These are phyloP conservation scores for Phthorimaea operculella DNA, from an alignment of 1,140 invertebrate genomes.

Conservation along the genomic window DNA sequence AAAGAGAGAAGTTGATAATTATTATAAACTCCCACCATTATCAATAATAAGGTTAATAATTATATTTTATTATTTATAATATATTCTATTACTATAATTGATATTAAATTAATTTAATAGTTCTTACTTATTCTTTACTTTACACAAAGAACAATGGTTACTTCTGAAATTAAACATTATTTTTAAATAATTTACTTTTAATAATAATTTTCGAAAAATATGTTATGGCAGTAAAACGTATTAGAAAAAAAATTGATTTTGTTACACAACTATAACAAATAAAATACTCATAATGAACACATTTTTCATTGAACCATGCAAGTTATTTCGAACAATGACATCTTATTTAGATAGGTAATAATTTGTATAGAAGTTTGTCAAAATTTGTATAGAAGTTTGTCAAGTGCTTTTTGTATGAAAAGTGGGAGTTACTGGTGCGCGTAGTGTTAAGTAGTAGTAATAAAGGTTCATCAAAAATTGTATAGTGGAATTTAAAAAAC, in stretches of 20 bases:
- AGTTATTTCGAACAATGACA: conserved; percentile 8
- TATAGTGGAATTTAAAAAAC: conserved; percentile 1
- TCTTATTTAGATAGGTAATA: conserved; percentile 22
- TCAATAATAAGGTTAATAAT: too few species aligned
- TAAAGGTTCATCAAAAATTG: neutral
- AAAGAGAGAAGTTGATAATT: neutral
- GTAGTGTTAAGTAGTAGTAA: neutral
- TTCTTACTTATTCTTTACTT: too few species aligned
- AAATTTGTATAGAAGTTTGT: conserved; percentile 18
- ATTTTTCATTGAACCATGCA: conserved; percentile 1
- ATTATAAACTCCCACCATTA: too few species aligned
- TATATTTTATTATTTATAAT: too few species aligned
- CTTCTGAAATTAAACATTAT: too few species aligned
- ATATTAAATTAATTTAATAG: too few species aligned
- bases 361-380: conserved; percentile 18
- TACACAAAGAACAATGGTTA: too few species aligned
- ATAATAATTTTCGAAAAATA: too few species aligned
- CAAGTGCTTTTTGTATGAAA: conserved; percentile 17
- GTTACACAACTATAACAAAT: neutral
- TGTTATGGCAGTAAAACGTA: too few species aligned
- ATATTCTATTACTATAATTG: too few species aligned
- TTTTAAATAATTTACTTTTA: too few species aligned
- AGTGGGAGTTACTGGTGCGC: neutral
- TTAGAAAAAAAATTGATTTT: neutral
- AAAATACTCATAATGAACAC: neutral